Evolutionary conservation across 2,113 vertebrate species (phyloP).

Genomic region (Bos javanicus): DNA sequence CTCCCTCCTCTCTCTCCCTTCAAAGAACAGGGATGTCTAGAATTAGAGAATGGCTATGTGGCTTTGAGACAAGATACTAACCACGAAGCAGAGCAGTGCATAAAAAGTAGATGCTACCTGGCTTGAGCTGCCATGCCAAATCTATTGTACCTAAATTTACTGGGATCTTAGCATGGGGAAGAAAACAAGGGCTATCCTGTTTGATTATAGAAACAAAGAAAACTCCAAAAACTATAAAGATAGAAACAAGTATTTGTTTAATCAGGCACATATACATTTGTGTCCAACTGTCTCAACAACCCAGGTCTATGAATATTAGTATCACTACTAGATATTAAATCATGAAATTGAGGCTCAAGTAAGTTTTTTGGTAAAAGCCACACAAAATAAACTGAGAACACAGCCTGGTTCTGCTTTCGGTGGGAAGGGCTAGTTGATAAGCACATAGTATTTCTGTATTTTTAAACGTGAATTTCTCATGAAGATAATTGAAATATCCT

Average conservation of each 20-base stretch:
- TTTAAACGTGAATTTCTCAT: background rate
- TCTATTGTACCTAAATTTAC: background rate
- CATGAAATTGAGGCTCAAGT: background rate
- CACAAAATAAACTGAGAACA: background rate
- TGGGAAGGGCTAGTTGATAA: background rate
- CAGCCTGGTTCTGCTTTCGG: background rate
- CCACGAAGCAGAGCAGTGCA: accelerated
- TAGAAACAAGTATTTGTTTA: background rate
- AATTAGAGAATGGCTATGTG: background rate
- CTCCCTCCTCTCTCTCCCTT: background rate
- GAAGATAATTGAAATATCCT: background rate
- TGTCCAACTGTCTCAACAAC: background rate
- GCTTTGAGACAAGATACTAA: background rate
- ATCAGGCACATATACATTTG: background rate
- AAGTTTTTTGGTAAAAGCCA: background rate
- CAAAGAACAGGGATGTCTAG: background rate
- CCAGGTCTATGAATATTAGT: background rate
- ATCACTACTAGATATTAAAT: background rate
- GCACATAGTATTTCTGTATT: background rate
- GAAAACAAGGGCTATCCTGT: background rate
- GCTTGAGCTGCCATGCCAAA: background rate
- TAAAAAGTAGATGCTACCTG: background rate
- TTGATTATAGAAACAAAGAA: background rate
- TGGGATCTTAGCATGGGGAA: background rate
- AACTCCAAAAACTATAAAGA: background rate